These are phyloP conservation scores for Salvator merianae DNA, from an alignment of 2,113 vertebrate genomes.

Conservation along the genomic window DNA sequence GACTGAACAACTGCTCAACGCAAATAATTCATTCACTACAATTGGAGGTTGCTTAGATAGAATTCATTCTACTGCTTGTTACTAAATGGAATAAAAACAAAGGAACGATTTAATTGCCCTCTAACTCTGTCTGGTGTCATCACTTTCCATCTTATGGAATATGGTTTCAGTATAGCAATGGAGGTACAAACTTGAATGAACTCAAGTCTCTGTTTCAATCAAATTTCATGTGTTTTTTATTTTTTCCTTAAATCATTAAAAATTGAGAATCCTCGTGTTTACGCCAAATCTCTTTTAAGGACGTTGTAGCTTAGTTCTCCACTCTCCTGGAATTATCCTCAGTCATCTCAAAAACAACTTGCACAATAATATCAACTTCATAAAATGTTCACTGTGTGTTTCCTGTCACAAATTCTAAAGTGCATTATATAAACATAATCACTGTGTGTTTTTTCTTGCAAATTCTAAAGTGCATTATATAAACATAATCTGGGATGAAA, in stretches of 20 bases:
- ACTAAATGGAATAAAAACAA: too few species aligned
- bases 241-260: neutral
- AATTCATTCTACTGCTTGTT: too few species aligned
- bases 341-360: conserved; percentile 4
- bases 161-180: neutral
- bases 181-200: conserved; percentile 17
- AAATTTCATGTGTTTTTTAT: neutral
- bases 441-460: neutral
- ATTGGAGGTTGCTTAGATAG: neutral
- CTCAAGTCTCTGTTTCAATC: neutral
- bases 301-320: neutral
- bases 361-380: conserved; percentile 19
- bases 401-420: conserved; percentile 42
- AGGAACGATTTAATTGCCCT: neutral
- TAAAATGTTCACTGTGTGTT: conserved; percentile 9
- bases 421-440: conserved; percentile 27
- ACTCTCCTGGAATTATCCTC: conserved; percentile 22
- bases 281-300: neutral
- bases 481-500: conserved; percentile 42
- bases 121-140: conserved; percentile 6
- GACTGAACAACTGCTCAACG: too few species aligned
- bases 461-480: conserved; percentile 44
- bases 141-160: neutral
- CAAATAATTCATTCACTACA: too few species aligned
- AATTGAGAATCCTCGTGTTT: neutral